Evolutionary conservation across 2,113 vertebrate species (phyloP).

Genomic region (Thryonomys swinderianus): DNA sequence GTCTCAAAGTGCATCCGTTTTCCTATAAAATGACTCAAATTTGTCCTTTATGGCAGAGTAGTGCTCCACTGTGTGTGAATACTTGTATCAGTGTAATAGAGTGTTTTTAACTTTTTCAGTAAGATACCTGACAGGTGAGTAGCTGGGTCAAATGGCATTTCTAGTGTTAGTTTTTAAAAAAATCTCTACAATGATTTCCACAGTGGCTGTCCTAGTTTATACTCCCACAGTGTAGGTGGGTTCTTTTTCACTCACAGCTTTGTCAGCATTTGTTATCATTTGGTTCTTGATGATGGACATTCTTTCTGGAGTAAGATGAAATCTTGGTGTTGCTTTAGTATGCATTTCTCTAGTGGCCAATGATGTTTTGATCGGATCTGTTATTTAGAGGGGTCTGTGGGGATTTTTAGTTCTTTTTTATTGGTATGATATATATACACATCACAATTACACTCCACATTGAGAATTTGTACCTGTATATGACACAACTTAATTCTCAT

Average conservation of each 20-base stretch:
- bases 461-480: no score
- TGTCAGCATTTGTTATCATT: background rate
- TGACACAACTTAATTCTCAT: no score
- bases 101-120: background rate
- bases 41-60: background rate
- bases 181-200: background rate
- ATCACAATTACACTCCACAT: no score
- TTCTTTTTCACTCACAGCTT: background rate
- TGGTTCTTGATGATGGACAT: background rate
- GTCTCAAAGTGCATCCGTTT: background rate
- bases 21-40: background rate
- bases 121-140: background rate
- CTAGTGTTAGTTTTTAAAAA: background rate
- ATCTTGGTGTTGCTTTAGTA: background rate
- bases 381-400: background rate
- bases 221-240: background rate
- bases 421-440: no score
- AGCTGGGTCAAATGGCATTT: background rate
- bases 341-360: background rate
- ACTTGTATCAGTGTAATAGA: background rate
- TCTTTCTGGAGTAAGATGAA: background rate
- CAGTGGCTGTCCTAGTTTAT: background rate
- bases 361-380: background rate
- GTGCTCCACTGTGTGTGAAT: background rate
- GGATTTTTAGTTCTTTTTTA: background rate